Evolutionary conservation across 37 sponge, comb jelly and placozoan genomes (phyloP).

Genomic region (Aplysina aerophoba): DNA sequence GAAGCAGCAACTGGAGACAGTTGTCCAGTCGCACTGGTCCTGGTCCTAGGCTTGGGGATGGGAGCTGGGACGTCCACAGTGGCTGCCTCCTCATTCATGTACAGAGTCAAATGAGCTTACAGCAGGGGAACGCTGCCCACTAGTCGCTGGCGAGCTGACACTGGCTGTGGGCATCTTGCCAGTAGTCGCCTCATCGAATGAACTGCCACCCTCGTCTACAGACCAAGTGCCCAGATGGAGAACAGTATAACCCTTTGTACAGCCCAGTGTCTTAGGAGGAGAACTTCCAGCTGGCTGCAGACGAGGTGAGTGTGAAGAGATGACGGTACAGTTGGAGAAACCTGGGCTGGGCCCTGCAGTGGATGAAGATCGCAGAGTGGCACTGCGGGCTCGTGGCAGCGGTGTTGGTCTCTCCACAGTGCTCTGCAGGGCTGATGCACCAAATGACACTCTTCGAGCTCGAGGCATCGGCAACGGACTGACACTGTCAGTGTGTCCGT

Average conservation of each 20-base stretch:
- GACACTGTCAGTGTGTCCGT: not conserved
- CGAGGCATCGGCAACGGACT: conserved; percentile 21
- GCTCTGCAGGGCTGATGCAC: not conserved
- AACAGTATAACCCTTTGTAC: too few relatives aligned
- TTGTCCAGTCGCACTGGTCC: not conserved
- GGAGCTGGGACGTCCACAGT: not conserved
- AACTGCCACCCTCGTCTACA: not conserved
- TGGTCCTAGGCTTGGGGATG: not conserved
- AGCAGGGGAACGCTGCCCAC: not conserved
- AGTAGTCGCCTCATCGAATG: not conserved
- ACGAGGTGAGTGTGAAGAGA: not conserved
- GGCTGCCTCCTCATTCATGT: conserved; percentile 17
- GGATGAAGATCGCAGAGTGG: not conserved
- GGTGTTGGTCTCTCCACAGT: not conserved
- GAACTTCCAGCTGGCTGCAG: not conserved
- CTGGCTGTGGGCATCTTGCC: not conserved
- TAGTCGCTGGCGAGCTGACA: not conserved
- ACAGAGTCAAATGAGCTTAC: not conserved
- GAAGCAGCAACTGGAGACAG: too few relatives aligned
- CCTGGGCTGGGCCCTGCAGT: not conserved
- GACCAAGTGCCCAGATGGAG: too few relatives aligned
- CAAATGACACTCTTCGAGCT: not conserved
- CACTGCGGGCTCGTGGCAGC: not conserved
- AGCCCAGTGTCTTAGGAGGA: not conserved
- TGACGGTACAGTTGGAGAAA: not conserved